These are phyloP conservation scores for Montipora cactus DNA, from an alignment of 64 coral and sea anemone species.

Conservation along the genomic window DNA sequence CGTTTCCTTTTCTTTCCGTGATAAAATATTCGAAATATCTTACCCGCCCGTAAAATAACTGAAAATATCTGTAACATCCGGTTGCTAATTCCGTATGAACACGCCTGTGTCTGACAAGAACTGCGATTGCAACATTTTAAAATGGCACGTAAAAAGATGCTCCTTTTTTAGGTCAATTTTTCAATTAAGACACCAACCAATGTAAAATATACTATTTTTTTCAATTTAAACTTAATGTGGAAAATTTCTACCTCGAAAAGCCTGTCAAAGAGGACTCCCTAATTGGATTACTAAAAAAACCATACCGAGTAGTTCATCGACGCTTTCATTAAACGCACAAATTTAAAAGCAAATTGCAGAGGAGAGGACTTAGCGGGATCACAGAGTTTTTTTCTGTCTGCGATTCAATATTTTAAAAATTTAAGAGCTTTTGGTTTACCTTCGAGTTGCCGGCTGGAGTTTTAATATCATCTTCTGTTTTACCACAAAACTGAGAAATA, in stretches of 20 bases:
- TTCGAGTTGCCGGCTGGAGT: neutral
- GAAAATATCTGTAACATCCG: neutral
- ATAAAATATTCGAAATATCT: conserved; percentile 11
- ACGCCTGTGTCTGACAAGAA: neutral
- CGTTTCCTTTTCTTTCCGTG: neutral
- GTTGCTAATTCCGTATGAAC: neutral
- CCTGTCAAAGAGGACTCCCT: too few relatives aligned
- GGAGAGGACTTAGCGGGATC: too few relatives aligned
- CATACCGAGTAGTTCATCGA: too few relatives aligned
- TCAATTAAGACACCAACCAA: neutral
- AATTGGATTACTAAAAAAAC: too few relatives aligned
- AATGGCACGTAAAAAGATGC: neutral
- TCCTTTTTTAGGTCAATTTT: neutral
- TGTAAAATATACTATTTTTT: neutral
- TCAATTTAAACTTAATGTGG: neutral
- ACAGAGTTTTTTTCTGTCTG: neutral
- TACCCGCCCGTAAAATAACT: neutral
- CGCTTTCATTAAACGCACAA: too few relatives aligned
- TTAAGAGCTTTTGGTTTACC: conserved; percentile 25
- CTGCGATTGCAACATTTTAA: neutral
- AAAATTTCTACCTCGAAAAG: neutral
- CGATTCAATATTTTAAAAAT: conserved; percentile 13
- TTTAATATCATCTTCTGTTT: neutral
- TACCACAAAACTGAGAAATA: neutral
- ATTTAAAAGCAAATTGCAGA: neutral